These are phyloP conservation scores for Wiebesia pumilae DNA, from an alignment of 1,140 invertebrate species.

Conservation along the genomic window DNA sequence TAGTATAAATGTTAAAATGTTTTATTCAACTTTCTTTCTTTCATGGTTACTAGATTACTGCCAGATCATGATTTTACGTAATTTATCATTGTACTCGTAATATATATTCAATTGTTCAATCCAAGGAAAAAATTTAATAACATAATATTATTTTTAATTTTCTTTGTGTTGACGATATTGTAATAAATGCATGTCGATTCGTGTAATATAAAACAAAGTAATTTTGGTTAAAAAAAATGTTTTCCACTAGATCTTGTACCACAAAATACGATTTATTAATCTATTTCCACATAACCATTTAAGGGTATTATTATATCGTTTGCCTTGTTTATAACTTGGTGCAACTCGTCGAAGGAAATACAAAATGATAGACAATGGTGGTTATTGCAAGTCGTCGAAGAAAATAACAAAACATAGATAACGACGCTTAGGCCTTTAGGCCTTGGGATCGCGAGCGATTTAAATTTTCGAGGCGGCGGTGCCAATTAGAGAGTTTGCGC, in stretches of 20 bases:
- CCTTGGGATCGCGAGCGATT: conserved; percentile 1
- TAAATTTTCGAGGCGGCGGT: conserved; percentile 27
- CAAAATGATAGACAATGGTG: neutral
- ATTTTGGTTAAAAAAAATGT: neutral
- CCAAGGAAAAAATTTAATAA: neutral
- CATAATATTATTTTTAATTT: neutral
- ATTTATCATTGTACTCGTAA: neutral
- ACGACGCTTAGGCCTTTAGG: neutral
- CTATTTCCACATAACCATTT: neutral
- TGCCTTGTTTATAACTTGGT: neutral
- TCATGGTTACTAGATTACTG: neutral
- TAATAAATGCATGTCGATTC: neutral
- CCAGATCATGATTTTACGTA: neutral
- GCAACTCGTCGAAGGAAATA: neutral
- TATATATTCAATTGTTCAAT: no score
- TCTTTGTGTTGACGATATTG: neutral
- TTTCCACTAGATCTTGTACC: neutral
- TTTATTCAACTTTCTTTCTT: no score
- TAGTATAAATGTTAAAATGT: neutral
- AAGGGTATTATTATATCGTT: neutral
- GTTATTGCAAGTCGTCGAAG: conserved; percentile 22
- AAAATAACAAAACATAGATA: conserved; percentile 13
- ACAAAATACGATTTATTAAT: conserved; percentile 14
- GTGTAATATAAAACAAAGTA: neutral
- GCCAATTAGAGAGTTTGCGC: conserved; percentile 3